Evolutionary conservation across 2,797 vertebrate genomes (phyloP), one percentile per base, ranked within the genome.

Genomic region (Melanotaenia boesemani): DNA sequence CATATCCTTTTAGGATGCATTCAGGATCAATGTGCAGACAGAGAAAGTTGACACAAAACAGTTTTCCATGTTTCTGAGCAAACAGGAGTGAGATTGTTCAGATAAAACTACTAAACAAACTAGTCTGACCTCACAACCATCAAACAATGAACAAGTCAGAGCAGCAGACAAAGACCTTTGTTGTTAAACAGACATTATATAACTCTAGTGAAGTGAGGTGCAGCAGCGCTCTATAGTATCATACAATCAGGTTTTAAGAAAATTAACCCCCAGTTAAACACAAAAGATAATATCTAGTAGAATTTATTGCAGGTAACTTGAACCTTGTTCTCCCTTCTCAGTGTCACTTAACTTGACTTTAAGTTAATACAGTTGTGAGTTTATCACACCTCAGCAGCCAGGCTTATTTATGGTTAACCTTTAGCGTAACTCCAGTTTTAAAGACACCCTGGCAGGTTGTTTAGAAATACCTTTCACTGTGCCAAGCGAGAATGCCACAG

Each of bases 81-180:
- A 80, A 89, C 68, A 68, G 18, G 46, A 28, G 67, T 20, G 59
- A n/a, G 65, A 73, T 52, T 56, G 12, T 58, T 57, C 56, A 77
- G 58, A 74, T 24, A 81, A 44, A 77, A 82, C 59, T 34, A 64
- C 72, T 50, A 66, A 80, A 88, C 81, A 84, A 91, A 82, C 80
- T 26, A n/a, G 39, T 76, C 69, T 93, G 89, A 93, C 89, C 87
- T 92, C 91, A 93, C 82, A 11, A 2, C 57, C 73, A 10, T 63
- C 54, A 80, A 86, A 93, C 93, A 93, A 92, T 89, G 86, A 75
- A 70, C 80, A 68, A 90, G 84, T 83, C 75, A 80, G 70, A 66
- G 57, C 75, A 20, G 32, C 56, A 55, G 65, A 94, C 90, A 92
- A 92, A 91, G 89, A 79, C 71, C 84, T 86, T 90, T 92, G 87